Base-by-base conservation (phyloP, 2,888 invertebrate species). In the Agrochola macilenta region DNA sequence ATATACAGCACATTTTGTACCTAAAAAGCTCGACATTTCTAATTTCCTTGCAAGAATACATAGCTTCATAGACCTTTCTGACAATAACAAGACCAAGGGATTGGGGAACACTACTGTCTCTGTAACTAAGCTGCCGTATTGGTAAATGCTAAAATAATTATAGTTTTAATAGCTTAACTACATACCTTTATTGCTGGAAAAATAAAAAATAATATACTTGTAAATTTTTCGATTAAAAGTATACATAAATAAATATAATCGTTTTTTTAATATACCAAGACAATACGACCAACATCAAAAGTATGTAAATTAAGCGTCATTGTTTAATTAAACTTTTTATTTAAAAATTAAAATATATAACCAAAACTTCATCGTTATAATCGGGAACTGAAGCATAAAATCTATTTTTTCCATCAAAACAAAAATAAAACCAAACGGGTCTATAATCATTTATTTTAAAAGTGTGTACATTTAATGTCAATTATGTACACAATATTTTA, bases 91-190 rank as follows among this genome's bases (percentile, higher is more conserved):
- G 89, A 91, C 92, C 91, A 89, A 88, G 87, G 92, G 91, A 88
- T 84, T 88, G 78, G 87, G 93, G 93, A 88, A 82, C 84, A 89
- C 95, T 95, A 95, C 93, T 82, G 78, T 91, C 88, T 90, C 85
- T 89, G 90, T 80, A 90, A 91, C 93, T 94, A 96, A 95, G 96
- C 96, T 96, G 96, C 96, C 96, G 94, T 95, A 95, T 96, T 96
- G 96, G 96, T 96, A 96, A 96, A 96, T 96, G 96, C 95, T 96
- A 96, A 93, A 91, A 91, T 92, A 91, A 92, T 93, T 92, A 91
- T 72, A 65, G 90, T 85, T 90, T 94, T 94, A 91, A 82, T 85
- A 86, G 92, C 94, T 93, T 91, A 92, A 93, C 86, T 89, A 94
- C 95, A 94, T 93, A 95, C 95, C 91, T 95, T 95, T 89, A 91